Evolutionary conservation across 2,797 vertebrate genomes (phyloP).

Genomic region (Protosalanx chinensis): DNA sequence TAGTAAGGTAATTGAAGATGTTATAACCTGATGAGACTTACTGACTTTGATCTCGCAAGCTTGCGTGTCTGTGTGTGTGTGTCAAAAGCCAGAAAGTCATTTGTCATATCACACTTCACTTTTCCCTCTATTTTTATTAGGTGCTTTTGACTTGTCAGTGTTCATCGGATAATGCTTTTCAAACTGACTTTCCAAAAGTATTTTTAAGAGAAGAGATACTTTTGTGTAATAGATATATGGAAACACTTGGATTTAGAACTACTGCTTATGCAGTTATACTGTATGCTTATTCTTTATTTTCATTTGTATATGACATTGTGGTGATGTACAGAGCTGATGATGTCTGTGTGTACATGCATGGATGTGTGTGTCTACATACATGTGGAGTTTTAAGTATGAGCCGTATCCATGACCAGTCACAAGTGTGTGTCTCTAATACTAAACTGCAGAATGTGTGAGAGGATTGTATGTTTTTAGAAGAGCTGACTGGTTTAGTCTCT

Average conservation of each 20-base stretch:
- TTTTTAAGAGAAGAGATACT: constrained; percentile 27
- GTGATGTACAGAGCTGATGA: too few relatives aligned
- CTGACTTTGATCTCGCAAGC: constrained; percentile 27
- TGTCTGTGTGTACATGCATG: not conserved
- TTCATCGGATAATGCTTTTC: constrained; percentile 43
- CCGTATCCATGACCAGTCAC: constrained; percentile 1
- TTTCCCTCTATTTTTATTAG: constrained; percentile 56
- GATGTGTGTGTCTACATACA: not conserved
- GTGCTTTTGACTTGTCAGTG: constrained; percentile 57
- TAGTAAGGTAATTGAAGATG: not conserved
- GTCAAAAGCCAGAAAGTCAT: constrained; percentile 31
- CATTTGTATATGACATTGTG: not conserved
- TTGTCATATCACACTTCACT: constrained; percentile 50
- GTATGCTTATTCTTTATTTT: not conserved
- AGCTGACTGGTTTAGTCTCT: constrained; percentile 64
- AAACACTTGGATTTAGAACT: not conserved
- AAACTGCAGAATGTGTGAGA: constrained; percentile 45
- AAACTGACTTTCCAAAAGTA: constrained; percentile 22
- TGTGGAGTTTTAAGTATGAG: not conserved
- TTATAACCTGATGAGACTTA: not conserved
- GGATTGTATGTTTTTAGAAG: constrained; percentile 70
- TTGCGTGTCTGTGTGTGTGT: constrained; percentile 30
- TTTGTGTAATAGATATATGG: not conserved
- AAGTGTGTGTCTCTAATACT: constrained; percentile 3
- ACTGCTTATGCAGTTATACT: not conserved